These are phyloP conservation scores for Leptopilina syphax DNA, from an alignment of 2,888 invertebrate genomes.

Conservation along the genomic window DNA sequence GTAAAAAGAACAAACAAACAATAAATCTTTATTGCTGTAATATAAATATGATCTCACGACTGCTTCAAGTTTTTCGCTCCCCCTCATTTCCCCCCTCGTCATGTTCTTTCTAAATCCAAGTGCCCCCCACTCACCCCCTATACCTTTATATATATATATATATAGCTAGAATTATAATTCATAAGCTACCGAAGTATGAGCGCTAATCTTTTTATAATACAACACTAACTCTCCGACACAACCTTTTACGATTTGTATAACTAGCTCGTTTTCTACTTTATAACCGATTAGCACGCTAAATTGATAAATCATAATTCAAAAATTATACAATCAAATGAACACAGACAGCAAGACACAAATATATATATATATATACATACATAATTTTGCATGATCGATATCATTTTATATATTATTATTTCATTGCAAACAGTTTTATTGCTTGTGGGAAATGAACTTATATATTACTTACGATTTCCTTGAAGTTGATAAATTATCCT, in stretches of 20 bases:
- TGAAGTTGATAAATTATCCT: not conserved
- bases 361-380: no score
- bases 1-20: conserved; percentile 17
- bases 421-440: not conserved
- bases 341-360: not conserved
- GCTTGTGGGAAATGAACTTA: not conserved
- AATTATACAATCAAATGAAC: not conserved
- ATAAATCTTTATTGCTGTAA: conserved; percentile 37
- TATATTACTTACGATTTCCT: not conserved
- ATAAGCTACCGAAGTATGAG: conserved; percentile 24
- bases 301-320: conserved; percentile 23
- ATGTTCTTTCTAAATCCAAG: conserved; percentile 18
- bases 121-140: not conserved
- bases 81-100: not conserved
- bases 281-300: conserved; percentile 15
- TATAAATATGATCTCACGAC: conserved; percentile 31
- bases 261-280: conserved; percentile 9
- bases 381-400: not conserved
- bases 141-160: no score
- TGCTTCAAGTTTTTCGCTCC: conserved; percentile 1
- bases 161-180: conserved; percentile 22
- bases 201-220: no score
- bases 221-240: not conserved
- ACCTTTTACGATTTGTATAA: conserved; percentile 30
- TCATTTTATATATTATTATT: not conserved